phyloP scores from a whole-genome alignment of 2,113 vertebrate genomes.

The Baryphthengus martii region DNA sequence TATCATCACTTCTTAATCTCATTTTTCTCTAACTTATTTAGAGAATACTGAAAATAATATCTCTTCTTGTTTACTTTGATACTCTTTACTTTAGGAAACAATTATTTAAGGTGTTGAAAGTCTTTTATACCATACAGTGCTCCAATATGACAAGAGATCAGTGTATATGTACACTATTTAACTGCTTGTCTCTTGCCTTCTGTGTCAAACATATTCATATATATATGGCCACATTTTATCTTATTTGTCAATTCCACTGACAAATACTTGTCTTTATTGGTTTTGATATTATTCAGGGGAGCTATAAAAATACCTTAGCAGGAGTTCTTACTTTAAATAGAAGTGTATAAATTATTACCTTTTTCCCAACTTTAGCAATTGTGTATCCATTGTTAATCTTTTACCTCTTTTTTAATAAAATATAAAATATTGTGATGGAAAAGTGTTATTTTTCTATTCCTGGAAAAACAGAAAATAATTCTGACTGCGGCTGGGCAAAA shows the following conservation, averaged over 20 bases:
- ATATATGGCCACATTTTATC: background rate
- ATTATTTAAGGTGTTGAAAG: background rate
- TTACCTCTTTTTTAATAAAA: too few relatives aligned
- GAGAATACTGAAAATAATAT: background rate
- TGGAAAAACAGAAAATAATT: background rate
- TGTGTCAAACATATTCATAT: background rate
- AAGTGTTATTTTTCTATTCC: background rate
- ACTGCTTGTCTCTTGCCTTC: background rate
- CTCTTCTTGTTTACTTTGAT: background rate
- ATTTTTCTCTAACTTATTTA: background rate
- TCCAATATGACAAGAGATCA: accelerated
- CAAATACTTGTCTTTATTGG: background rate
- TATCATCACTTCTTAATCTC: background rate
- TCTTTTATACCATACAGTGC: accelerated
- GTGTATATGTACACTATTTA: background rate
- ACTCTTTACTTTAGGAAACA: background rate
- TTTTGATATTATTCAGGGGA: background rate
- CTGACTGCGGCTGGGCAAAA: background rate
- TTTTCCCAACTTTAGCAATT: background rate
- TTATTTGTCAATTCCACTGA: background rate
- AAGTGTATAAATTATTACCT: too few relatives aligned
- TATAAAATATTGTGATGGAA: background rate
- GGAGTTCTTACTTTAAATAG: background rate
- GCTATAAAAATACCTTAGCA: background rate
- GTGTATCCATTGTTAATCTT: background rate